A percentile compares a stretch with the other conserved stretches of the same genome.
Conservation (phyloP, 2,888 invertebrate species). For the Spilosoma lubricipeda region DNA sequence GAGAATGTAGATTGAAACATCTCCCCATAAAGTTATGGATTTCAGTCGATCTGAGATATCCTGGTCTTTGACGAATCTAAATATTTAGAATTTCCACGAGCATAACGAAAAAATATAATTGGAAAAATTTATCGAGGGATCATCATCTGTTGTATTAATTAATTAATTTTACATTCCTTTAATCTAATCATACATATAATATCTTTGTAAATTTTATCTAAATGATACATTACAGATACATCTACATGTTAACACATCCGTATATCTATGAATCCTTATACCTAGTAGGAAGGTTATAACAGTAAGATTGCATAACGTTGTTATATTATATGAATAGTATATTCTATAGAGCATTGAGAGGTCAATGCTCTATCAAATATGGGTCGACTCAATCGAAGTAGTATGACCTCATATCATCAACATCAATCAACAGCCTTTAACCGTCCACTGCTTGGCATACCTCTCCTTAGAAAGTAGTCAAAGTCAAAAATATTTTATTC, state of each 20-base stretch:
- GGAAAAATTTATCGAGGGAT: neutral
- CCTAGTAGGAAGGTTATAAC: neutral
- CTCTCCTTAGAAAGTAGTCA: too few relatives aligned
- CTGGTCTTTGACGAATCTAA: neutral
- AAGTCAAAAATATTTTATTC: too few relatives aligned
- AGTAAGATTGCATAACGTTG: too few relatives aligned
- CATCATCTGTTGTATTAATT: too few relatives aligned
- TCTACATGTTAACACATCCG: neutral
- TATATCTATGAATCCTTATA: neutral
- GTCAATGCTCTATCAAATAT: neutral
- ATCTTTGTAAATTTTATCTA: neutral
- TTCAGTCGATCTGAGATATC: neutral
- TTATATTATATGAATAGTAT: neutral
- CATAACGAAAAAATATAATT: neutral
- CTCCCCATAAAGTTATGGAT: neutral
- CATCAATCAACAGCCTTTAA: too few relatives aligned
- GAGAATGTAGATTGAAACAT: neutral
- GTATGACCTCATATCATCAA: neutral
- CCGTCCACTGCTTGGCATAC: too few relatives aligned
- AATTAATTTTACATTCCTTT: too few relatives aligned
- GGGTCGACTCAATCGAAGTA: neutral
- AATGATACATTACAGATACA: neutral
- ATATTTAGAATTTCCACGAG: neutral
- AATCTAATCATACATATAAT: neutral
- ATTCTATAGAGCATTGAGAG: neutral